Evolutionary conservation across 2,888 invertebrate genomes (phyloP).

Genomic region (Trichacis sp.): DNA sequence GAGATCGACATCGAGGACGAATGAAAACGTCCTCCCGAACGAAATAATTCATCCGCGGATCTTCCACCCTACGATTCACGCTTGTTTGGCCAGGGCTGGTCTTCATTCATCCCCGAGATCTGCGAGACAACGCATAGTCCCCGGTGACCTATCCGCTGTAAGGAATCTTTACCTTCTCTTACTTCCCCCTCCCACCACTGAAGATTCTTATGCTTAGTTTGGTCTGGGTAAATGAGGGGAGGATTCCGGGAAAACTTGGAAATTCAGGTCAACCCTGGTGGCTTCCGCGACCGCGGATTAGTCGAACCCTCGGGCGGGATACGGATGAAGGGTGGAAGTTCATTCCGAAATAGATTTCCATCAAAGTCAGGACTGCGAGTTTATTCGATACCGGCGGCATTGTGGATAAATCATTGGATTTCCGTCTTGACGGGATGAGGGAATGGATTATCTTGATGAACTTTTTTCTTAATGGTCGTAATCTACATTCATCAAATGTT

Average conservation of each 20-base stretch:
- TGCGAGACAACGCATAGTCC: constrained; percentile 31
- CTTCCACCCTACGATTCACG: constrained; percentile 49
- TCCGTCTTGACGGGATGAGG: not conserved
- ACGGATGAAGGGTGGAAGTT: constrained; percentile 29
- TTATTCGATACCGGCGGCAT: not conserved
- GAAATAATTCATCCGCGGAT: constrained; percentile 61
- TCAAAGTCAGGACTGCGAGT: constrained; percentile 22
- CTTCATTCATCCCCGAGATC: constrained; percentile 43
- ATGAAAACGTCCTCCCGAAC: constrained; percentile 61
- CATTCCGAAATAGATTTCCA: constrained; percentile 36
- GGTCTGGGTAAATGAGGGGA: constrained; percentile 18
- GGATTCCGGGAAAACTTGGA: constrained; percentile 22
- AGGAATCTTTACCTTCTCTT: not conserved
- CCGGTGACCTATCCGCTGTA: constrained; percentile 34
- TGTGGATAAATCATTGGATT: not conserved
- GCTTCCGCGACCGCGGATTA: constrained; percentile 26
- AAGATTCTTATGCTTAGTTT: constrained; percentile 12
- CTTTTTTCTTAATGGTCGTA: not conserved
- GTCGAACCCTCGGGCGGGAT: constrained; percentile 20
- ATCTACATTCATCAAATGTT: not conserved
- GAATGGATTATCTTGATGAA: not conserved
- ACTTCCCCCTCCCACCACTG: not conserved
- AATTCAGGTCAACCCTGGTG: constrained; percentile 35
- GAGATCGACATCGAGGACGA: constrained; percentile 48
- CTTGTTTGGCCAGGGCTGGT: constrained; percentile 52